These are phyloP conservation scores for Polylopha cassiicola DNA, from an alignment of 2,888 invertebrate genomes.

Conservation along the genomic window DNA sequence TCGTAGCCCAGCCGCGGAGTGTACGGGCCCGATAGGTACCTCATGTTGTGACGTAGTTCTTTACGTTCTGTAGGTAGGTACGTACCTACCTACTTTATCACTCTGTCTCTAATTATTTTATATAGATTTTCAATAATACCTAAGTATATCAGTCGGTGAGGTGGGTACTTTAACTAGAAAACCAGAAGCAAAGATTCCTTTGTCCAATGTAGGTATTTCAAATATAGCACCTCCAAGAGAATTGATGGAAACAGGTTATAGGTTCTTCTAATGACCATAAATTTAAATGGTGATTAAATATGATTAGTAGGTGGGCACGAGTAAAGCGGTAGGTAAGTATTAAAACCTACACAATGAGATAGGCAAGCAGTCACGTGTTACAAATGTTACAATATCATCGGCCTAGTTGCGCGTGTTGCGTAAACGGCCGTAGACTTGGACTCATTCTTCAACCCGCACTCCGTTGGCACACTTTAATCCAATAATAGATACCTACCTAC, in stretches of 20 bases:
- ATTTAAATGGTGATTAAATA: too few relatives aligned
- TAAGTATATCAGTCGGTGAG: too few relatives aligned
- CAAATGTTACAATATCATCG: conserved; percentile 58
- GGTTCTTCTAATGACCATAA: too few relatives aligned
- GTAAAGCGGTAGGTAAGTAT: neutral
- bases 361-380: conserved; percentile 25
- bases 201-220: too few relatives aligned
- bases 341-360: conserved; percentile 6
- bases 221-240: too few relatives aligned
- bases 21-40: neutral
- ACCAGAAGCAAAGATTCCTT: too few relatives aligned
- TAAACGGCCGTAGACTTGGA: conserved; percentile 71
- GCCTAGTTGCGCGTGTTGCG: conserved; percentile 65
- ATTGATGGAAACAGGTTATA: too few relatives aligned
- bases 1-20: conserved; percentile 37
- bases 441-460: conserved; percentile 51
- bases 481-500: conserved; percentile 22
- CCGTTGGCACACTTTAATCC: conserved; percentile 47
- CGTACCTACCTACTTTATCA: too few relatives aligned
- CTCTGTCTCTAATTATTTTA: neutral
- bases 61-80: too few relatives aligned
- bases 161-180: too few relatives aligned
- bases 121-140: neutral
- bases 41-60: too few relatives aligned
- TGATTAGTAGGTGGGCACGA: neutral